phyloP scores from a whole-genome alignment of 2,113 vertebrate genomes.

The Otocyon megalotis region DNA sequence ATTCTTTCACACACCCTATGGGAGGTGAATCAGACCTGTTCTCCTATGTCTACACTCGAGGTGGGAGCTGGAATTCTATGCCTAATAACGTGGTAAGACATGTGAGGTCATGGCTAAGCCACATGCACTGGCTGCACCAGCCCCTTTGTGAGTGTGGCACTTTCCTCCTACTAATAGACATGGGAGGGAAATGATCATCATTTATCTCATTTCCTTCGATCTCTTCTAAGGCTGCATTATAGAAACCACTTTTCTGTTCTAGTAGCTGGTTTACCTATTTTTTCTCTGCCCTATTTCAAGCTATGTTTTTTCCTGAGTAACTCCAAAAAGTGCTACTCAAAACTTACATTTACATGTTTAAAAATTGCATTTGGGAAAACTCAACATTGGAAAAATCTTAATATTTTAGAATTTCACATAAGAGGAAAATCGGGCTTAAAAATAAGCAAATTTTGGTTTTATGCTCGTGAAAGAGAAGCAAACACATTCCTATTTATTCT shows the following conservation, averaged over 20 bases:
- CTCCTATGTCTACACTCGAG: background rate
- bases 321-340: background rate
- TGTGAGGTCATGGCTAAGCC: background rate
- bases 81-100: fast-evolving
- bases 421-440: background rate
- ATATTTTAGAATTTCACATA: background rate
- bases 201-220: background rate
- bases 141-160: fast-evolving
- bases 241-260: background rate
- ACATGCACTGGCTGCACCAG: background rate
- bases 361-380: slow-evolving; percentile 42
- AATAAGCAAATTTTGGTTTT: background rate
- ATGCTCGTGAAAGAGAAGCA: background rate
- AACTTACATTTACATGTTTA: background rate
- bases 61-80: too few species aligned
- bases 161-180: background rate
- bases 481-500: background rate
- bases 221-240: background rate
- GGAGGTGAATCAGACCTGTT: too few species aligned
- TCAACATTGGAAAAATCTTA: background rate
- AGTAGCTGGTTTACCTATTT: background rate
- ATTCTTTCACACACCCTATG: background rate
- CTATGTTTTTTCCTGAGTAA: background rate
- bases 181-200: background rate
- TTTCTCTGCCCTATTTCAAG: background rate